Base-by-base conservation (phyloP, 64 coral and sea anemone genomes). In the Anthopleura sola region DNA sequence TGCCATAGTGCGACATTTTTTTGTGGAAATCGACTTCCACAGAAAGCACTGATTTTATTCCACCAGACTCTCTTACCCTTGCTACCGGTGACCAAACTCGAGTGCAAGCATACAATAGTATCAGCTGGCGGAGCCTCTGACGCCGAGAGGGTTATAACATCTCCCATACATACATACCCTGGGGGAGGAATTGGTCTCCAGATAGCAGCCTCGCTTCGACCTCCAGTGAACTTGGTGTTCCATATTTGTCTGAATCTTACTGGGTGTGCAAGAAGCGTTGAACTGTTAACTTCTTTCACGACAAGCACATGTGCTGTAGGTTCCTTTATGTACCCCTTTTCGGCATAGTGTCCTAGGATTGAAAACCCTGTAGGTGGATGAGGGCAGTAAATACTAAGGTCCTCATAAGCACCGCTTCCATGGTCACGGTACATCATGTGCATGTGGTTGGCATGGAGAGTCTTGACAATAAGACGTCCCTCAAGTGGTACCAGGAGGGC, bases 181-280 rank as follows among this genome's bases (percentile, higher is more conserved):
- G 94, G 90, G 33, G 86, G 75, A 17, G 94, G 87, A 75, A 95
- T 92, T 0, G 94, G 94, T 66, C 90, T 74, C 90, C 90, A 95
- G 33, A 92, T 78, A 32, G 86, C 83, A 12, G 74, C 56, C 15
- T 88, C 49, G 5, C 16, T 55, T 33, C 37, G 44, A 32, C 76
- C 80, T 40, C 66, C 76, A 51, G 44, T 89, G 50, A 82, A 76
- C 18, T 36, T 81, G 0, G 86, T 79, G 68, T 95, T 58, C 94
- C 90, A 92, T 5, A 95, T 76, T 44, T 92, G 82, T 47, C 83
- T 82, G 78, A 86, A 95, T 60, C 75, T 89, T 6, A 89, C 48
- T 11, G 94, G 90, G 55, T 87, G 53, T 62, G 37, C 84, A 7
- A 95, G 37, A 0, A 95, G 87, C 33, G 76, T 86, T 48, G 36